These are phyloP conservation scores for Varecia variegata DNA, from an alignment of 2,797 vertebrate species.

Conservation along the genomic window DNA sequence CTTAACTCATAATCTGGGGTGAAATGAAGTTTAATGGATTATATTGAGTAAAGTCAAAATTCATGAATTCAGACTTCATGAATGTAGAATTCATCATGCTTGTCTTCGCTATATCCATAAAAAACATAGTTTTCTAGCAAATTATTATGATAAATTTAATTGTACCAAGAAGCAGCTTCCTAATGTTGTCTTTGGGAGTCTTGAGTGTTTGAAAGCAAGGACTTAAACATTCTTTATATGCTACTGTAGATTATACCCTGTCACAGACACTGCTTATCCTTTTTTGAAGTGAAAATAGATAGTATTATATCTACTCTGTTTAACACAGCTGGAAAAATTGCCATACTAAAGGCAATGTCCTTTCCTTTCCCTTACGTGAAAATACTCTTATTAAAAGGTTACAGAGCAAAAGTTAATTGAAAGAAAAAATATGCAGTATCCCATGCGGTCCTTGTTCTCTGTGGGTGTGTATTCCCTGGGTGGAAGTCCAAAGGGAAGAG, in stretches of 20 bases:
- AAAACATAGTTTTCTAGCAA: slow-evolving; percentile 39
- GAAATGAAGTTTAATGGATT: slow-evolving; percentile 60
- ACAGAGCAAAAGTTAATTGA: neutral
- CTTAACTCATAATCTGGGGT: slow-evolving; percentile 58
- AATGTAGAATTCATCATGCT: neutral
- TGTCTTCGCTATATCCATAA: slow-evolving; percentile 2
- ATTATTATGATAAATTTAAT: slow-evolving; percentile 27
- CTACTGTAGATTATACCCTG: neutral
- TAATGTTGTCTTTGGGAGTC: neutral
- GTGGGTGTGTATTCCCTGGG: neutral
- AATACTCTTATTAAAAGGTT: neutral
- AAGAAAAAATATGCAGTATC: neutral
- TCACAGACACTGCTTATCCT: neutral
- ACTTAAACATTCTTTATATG: neutral
- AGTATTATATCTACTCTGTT: neutral
- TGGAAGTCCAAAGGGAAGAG: neutral
- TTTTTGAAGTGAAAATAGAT: neutral
- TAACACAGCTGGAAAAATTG: neutral
- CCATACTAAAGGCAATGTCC: neutral
- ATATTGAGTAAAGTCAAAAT: neutral
- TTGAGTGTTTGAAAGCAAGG: neutral
- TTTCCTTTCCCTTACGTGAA: neutral
- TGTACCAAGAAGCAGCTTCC: neutral
- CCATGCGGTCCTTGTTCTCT: neutral
- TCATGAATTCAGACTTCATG: slow-evolving; percentile 20